Evolutionary conservation across 2,113 vertebrate genomes (phyloP), one percentile per base, ranked within the genome.

Genomic region (Thymallus thymallus): DNA sequence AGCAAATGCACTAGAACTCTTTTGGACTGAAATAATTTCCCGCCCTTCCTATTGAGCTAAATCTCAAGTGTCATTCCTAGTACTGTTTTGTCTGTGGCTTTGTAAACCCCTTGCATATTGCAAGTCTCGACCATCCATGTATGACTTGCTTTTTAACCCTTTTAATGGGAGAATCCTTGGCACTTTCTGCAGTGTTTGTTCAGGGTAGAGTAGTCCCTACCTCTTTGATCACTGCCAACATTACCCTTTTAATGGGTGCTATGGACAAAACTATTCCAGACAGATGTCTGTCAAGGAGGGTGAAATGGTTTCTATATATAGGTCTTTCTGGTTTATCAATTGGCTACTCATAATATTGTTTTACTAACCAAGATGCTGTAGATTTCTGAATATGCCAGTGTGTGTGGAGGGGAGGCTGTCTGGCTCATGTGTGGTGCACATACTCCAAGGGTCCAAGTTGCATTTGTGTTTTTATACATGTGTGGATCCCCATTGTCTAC

Each of bases 1-100:
- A 94, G 93, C 79, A 95, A 94, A 80, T 96, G 85, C 84, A 80
- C 68, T 51, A 60, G 6, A 22, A 60, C n/a, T 60, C n/a, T 5
- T 51, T 51, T 51, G 10, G 20, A n/a, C 56, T 46, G 35, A 71
- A 18, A 51, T 51, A 18, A 51, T 51, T 16, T 4, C 13, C 23
- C 32, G 6, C 18, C n/a, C 23, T 24, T 20, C 66, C 70, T 20
- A 26, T 6, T 41, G 23, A 13, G 12, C 35, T 46, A n/a, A 4
- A 60, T 66, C 30, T 41, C 26, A 29, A 70, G n/a, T 46, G 1
- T 56, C 14, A 16, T 68, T 64, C 29, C 51, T 55, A 85, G 84
- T 85, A 86, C 84, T 88, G 82, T 86, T 77, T 30, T 75, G 56
- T 56, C 24, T 68, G 56, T 76, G 41, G 62, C 69, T 65, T 64